Conservation (phyloP, 2,888 invertebrate genomes). For the Scaeva pyrastri region DNA sequence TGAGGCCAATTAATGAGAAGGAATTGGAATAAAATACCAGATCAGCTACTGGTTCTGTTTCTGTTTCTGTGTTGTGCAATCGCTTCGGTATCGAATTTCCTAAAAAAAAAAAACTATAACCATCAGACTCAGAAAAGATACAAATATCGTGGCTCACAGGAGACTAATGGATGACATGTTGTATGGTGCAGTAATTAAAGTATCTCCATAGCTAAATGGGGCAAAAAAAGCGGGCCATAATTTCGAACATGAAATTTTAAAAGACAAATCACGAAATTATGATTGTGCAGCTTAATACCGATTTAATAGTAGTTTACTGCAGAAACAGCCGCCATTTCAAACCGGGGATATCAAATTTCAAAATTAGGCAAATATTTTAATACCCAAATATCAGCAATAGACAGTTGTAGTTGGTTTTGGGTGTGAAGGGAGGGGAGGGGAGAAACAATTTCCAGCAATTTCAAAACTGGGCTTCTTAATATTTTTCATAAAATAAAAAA, state of each 20-base stretch:
- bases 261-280: conserved; percentile 21
- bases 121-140: not conserved
- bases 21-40: conserved; percentile 70
- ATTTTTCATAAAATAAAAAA: no score
- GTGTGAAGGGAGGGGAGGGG: no score
- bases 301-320: not conserved
- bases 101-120: not conserved
- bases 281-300: conserved; percentile 4
- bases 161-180: conserved; percentile 73
- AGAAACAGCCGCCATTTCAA: not conserved
- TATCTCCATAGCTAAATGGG: conserved; percentile 31
- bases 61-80: conserved; percentile 28
- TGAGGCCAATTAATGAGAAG: conserved; percentile 67
- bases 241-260: conserved; percentile 40
- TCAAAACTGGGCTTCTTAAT: no score
- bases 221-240: conserved; percentile 24
- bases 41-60: conserved; percentile 67
- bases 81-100: conserved; percentile 67
- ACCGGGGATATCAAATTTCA: conserved; percentile 1
- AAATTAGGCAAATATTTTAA: not conserved
- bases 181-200: conserved; percentile 67
- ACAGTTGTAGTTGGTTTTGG: no score
- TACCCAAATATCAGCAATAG: no score
- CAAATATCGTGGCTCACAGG: conserved; percentile 26
- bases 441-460: no score